phyloP scores from a whole-genome alignment of 2,888 invertebrate species.

The Lamproptera curius region DNA sequence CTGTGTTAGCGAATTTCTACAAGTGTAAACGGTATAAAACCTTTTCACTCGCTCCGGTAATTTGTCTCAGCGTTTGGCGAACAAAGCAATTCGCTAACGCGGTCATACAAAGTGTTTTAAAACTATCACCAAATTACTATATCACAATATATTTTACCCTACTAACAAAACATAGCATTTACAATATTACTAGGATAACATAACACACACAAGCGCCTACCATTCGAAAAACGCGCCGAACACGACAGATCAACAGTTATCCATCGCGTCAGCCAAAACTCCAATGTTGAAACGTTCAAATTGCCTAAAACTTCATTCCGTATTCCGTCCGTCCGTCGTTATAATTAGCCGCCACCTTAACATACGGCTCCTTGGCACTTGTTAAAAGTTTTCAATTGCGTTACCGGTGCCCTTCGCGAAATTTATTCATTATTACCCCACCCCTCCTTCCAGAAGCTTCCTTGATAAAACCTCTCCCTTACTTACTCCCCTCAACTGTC shows the following conservation, averaged over 20 bases:
- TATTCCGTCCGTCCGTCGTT: conserved; percentile 58
- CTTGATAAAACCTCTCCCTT: conserved; percentile 73
- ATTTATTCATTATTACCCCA: conserved; percentile 75
- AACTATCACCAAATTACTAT: too few species aligned
- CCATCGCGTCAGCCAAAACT: conserved; percentile 59
- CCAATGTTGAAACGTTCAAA: conserved; percentile 63
- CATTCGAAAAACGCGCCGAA: conserved; percentile 15
- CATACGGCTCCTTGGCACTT: conserved; percentile 76
- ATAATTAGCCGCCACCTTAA: conserved; percentile 75
- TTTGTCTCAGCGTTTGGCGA: too few species aligned
- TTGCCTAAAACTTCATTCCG: conserved; percentile 65
- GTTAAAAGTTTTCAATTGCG: conserved; percentile 79
- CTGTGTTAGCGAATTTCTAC: too few species aligned
- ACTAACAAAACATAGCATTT: neutral
- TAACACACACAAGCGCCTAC: too few species aligned
- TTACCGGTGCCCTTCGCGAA: conserved; percentile 68
- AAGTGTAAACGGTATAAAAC: too few species aligned
- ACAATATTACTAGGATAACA: too few species aligned
- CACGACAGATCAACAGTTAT: conserved; percentile 48
- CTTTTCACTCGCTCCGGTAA: too few species aligned
- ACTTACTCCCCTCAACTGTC: conserved; percentile 45
- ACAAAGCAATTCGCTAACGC: too few species aligned
- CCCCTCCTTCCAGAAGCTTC: conserved; percentile 45
- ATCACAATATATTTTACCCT: too few species aligned
- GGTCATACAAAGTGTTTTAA: too few species aligned